Conservation (phyloP, 2,113 vertebrate genomes). For the Channa maculata region DNA sequence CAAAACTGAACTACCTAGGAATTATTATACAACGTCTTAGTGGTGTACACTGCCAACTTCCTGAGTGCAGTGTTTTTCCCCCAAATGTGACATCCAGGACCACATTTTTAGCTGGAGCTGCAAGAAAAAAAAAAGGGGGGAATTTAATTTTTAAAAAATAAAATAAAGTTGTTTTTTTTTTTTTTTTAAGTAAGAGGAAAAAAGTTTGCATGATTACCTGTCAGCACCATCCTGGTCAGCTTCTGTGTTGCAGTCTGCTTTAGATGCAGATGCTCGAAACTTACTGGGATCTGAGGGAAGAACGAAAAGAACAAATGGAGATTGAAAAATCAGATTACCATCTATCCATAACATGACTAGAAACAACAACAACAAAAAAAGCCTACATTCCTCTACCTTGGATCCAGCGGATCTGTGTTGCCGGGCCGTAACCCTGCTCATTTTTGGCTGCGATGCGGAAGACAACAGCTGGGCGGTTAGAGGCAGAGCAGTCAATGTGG, state of each 20-base stretch:
- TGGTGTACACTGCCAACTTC: slow-evolving; percentile 24
- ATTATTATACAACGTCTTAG: slow-evolving; percentile 26
- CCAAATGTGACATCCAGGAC: not conserved
- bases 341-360: too few relatives aligned
- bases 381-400: slow-evolving; percentile 85
- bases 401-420: slow-evolving; percentile 98
- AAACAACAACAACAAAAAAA: not conserved
- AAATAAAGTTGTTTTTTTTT: not conserved
- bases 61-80: slow-evolving; percentile 46
- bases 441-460: slow-evolving; percentile 98
- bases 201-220: slow-evolving; percentile 56
- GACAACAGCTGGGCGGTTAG: slow-evolving; percentile 90
- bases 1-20: slow-evolving; percentile 33
- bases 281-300: slow-evolving; percentile 67
- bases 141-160: not conserved
- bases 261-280: slow-evolving; percentile 54
- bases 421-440: slow-evolving; percentile 96
- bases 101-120: slow-evolving; percentile 72
- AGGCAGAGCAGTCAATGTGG: slow-evolving; percentile 91
- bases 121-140: slow-evolving; percentile 11
- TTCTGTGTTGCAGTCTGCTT: slow-evolving; percentile 48
- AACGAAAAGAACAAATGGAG: too few relatives aligned
- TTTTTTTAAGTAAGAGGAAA: not conserved
- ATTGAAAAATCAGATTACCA: too few relatives aligned
- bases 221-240: slow-evolving; percentile 69